Conservation (phyloP, 2,888 invertebrate species). For the Agonopterix alstromeriana region DNA sequence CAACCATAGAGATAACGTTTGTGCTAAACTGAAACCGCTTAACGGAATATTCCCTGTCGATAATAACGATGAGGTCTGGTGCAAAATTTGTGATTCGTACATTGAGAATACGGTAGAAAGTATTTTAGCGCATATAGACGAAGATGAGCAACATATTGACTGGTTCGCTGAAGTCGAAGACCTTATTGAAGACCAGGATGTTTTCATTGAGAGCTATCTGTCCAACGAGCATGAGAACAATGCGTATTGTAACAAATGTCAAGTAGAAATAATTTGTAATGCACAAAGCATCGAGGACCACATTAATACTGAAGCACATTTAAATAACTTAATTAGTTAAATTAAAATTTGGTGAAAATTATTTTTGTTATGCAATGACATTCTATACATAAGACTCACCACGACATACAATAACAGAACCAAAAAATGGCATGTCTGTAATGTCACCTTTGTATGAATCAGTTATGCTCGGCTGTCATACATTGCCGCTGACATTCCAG, state of each 20-base stretch:
- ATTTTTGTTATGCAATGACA: no score
- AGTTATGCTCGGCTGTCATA: no score
- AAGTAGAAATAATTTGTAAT: slow-evolving; percentile 35
- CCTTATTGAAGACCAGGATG: slow-evolving; percentile 36
- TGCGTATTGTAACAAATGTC: slow-evolving; percentile 46
- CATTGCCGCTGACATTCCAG: no score
- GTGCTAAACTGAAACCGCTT: slow-evolving; percentile 39
- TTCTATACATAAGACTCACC: no score
- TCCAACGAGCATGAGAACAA: slow-evolving; percentile 37
- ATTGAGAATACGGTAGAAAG: slow-evolving; percentile 33
- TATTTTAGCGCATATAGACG: slow-evolving; percentile 41
- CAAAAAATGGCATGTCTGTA: no score
- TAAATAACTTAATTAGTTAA: slow-evolving; percentile 23
- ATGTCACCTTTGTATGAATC: no score
- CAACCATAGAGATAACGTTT: slow-evolving; percentile 37
- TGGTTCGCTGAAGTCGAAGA: slow-evolving; percentile 51
- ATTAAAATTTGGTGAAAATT: neutral
- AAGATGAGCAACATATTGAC: slow-evolving; percentile 36
- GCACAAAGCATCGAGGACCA: slow-evolving; percentile 34
- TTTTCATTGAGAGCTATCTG: slow-evolving; percentile 35
- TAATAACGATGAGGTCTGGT: slow-evolving; percentile 41
- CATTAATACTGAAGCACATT: slow-evolving; percentile 39
- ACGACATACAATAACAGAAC: no score
- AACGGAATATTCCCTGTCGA: slow-evolving; percentile 42
- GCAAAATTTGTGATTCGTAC: slow-evolving; percentile 43